These are phyloP conservation scores for Hydra vulgaris DNA, from an alignment of 30 jellyfish, hydroid and myxozoan genomes.

Conservation along the genomic window DNA sequence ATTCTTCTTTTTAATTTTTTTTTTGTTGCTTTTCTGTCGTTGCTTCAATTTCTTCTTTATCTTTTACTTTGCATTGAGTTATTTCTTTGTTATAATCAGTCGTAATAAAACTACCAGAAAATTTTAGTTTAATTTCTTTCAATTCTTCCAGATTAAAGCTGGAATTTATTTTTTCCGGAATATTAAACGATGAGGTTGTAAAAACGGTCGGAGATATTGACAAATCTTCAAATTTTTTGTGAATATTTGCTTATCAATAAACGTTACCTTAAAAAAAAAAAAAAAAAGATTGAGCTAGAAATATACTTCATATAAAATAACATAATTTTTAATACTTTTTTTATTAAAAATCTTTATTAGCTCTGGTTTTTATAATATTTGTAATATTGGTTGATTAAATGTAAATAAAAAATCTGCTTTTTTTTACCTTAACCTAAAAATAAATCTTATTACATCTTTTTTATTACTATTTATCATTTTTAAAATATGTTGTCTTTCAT, in stretches of 20 bases:
- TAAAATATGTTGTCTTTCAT: no score
- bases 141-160: slow-evolving; percentile 6
- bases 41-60: background rate
- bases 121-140: slow-evolving; percentile 13
- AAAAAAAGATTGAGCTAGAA: background rate
- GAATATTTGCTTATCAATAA: slow-evolving; percentile 13
- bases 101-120: slow-evolving; percentile 29
- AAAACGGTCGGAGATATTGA: slow-evolving; percentile 15
- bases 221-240: slow-evolving; percentile 11
- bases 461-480: no score
- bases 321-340: no score
- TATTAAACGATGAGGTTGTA: background rate
- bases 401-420: no score
- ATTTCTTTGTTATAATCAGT: background rate
- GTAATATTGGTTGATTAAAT: no score
- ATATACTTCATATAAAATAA: no score
- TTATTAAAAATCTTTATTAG: no score
- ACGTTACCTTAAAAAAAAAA: background rate
- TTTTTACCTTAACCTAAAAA: no score
- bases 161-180: slow-evolving; percentile 8
- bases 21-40: no score
- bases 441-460: no score
- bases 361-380: no score
- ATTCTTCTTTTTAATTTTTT: no score
- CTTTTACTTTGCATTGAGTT: background rate